Evolutionary conservation across 2,888 invertebrate species (phyloP).

Genomic region (Digitonthophagus gazella): DNA sequence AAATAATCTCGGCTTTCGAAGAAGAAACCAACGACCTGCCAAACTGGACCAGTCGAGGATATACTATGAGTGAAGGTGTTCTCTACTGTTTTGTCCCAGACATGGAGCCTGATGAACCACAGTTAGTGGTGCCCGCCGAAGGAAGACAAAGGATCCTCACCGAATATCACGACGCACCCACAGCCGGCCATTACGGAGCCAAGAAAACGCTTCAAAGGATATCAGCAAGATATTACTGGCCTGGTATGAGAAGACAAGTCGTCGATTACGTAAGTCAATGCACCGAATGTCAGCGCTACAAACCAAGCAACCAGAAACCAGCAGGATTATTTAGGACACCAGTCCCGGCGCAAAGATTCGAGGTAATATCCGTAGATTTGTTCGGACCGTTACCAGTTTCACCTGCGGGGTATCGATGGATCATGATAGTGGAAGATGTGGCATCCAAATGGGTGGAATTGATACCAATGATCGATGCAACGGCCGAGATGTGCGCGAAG

Average conservation of each 20-base stretch:
- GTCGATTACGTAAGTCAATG: slow-evolving; percentile 34
- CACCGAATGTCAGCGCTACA: slow-evolving; percentile 37
- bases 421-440: slow-evolving; percentile 36
- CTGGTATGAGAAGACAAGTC: slow-evolving; percentile 33
- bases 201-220: slow-evolving; percentile 34
- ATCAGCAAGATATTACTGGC: slow-evolving; percentile 33
- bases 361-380: slow-evolving; percentile 9
- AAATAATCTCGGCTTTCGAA: too few relatives aligned
- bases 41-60: slow-evolving; percentile 20
- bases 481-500: slow-evolving; percentile 26
- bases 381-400: slow-evolving; percentile 27
- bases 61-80: slow-evolving; percentile 12
- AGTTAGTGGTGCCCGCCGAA: slow-evolving; percentile 33
- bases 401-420: slow-evolving; percentile 29
- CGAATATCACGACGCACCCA: slow-evolving; percentile 34
- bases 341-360: slow-evolving; percentile 16
- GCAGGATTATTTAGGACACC: slow-evolving; percentile 38
- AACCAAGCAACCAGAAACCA: slow-evolving; percentile 35
- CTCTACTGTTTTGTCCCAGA: slow-evolving; percentile 23
- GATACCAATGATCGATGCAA: slow-evolving; percentile 31
- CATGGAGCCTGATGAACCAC: slow-evolving; percentile 34
- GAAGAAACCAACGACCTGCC: too few relatives aligned
- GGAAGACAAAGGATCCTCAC: slow-evolving; percentile 25
- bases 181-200: slow-evolving; percentile 38
- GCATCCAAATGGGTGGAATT: slow-evolving; percentile 37